Evolutionary conservation across 2,113 vertebrate species (phyloP).

Genomic region (Polypterus bichir): DNA sequence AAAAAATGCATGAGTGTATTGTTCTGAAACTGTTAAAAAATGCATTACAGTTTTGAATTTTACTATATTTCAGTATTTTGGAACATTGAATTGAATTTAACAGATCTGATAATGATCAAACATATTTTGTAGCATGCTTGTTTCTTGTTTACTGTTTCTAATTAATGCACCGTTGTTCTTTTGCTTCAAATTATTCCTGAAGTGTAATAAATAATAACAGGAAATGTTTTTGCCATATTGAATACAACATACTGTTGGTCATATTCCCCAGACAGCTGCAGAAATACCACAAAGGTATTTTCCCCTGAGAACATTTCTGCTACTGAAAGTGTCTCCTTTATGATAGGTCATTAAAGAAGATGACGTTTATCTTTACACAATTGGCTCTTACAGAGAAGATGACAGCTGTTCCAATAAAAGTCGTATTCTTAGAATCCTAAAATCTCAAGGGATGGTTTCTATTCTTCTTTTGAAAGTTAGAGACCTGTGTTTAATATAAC

Average conservation of each 20-base stretch:
- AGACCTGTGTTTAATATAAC: constrained; percentile 33
- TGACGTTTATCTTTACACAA: constrained; percentile 37
- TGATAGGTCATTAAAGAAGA: constrained; percentile 29
- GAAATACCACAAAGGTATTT: constrained; percentile 3
- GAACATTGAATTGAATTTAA: no score
- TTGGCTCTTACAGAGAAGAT: constrained; percentile 29
- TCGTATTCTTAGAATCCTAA: constrained; percentile 30
- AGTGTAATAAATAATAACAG: constrained; percentile 8
- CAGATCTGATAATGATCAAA: no score
- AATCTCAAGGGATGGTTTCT: constrained; percentile 32
- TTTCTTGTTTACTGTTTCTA: no score
- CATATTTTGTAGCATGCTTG: no score
- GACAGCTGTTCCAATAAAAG: constrained; percentile 43
- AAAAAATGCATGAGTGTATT: no score
- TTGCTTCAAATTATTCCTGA: background rate
- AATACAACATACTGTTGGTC: background rate
- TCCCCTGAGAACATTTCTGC: constrained; percentile 5
- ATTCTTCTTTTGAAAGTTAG: constrained; percentile 32
- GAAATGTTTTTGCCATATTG: background rate
- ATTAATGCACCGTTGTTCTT: background rate
- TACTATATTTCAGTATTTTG: no score
- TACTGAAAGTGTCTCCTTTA: constrained; percentile 20
- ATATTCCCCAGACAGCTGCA: constrained; percentile 19
- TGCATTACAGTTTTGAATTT: no score
- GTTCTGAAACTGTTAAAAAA: no score